Percentiles rank a stretch among this genome's conserved stretches.
Evolutionary conservation across 2,113 vertebrate genomes (phyloP).

Genomic region (Delphinapterus leucas): DNA sequence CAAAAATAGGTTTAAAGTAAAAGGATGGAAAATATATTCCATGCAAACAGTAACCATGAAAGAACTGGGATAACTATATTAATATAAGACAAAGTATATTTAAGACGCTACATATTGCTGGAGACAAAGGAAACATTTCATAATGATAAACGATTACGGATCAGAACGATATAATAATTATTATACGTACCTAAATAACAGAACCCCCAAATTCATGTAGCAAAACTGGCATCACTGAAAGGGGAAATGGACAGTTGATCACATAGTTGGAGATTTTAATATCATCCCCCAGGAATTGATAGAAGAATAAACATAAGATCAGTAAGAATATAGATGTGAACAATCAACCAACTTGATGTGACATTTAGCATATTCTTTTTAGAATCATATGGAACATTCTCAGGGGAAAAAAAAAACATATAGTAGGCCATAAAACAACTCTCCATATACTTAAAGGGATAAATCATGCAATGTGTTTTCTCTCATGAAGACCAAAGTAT

Average conservation of each 20-base stretch:
- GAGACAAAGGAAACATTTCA: background rate
- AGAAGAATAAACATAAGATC: background rate
- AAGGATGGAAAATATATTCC: no score
- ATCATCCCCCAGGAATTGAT: background rate
- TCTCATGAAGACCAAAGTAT: no score
- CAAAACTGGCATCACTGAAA: background rate
- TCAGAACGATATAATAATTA: background rate
- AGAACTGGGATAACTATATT: background rate
- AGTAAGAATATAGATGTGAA: background rate
- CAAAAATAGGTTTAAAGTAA: no score
- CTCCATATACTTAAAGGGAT: no score
- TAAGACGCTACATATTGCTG: background rate
- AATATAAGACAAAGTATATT: background rate
- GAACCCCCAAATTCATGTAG: background rate
- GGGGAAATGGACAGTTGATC: background rate
- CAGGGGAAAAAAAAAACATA: no score
- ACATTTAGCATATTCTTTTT: background rate
- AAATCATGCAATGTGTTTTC: no score
- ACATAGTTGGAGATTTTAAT: background rate
- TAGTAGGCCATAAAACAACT: no score
- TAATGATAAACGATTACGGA: background rate
- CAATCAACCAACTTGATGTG: background rate
- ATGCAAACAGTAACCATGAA: no score
- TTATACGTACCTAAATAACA: background rate
- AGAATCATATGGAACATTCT: background rate